Conservation (phyloP, 2,797 vertebrate species). For the Lindbergichthys nudifrons region DNA sequence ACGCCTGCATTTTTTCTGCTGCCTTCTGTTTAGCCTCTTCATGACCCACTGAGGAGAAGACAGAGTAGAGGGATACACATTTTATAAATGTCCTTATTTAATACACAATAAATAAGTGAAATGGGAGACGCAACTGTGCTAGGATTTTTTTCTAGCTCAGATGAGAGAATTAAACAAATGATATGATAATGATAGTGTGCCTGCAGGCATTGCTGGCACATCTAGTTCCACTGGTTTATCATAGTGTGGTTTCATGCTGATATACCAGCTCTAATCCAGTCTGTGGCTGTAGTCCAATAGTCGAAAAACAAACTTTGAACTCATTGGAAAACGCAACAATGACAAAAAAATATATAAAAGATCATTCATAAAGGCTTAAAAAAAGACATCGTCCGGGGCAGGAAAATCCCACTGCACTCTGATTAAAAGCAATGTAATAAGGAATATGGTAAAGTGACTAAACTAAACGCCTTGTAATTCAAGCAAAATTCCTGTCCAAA, state of each 20-base stretch:
- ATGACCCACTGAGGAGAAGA: slow-evolving; percentile 59
- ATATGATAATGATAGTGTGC: too few species aligned
- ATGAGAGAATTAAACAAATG: not conserved
- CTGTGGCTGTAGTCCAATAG: too few species aligned
- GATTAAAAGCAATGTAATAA: too few species aligned
- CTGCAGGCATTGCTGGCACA: not conserved
- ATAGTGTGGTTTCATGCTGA: not conserved
- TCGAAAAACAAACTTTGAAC: too few species aligned
- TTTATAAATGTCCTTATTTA: slow-evolving; percentile 1
- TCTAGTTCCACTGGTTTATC: not conserved
- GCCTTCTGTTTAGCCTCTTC: slow-evolving; percentile 48
- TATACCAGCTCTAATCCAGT: not conserved
- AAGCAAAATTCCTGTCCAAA: too few species aligned
- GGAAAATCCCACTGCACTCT: too few species aligned
- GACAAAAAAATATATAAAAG: too few species aligned
- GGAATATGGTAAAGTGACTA: too few species aligned
- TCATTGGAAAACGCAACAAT: too few species aligned
- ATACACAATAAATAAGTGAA: not conserved
- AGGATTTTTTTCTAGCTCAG: not conserved
- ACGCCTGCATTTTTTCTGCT: slow-evolving; percentile 41
- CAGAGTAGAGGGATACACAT: not conserved
- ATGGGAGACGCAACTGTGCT: not conserved
- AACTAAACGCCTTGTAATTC: too few species aligned
- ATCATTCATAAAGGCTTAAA: too few species aligned
- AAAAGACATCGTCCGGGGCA: too few species aligned